Evolutionary conservation across 2,113 vertebrate species (phyloP).

Genomic region (Puffinus mauretanicus): DNA sequence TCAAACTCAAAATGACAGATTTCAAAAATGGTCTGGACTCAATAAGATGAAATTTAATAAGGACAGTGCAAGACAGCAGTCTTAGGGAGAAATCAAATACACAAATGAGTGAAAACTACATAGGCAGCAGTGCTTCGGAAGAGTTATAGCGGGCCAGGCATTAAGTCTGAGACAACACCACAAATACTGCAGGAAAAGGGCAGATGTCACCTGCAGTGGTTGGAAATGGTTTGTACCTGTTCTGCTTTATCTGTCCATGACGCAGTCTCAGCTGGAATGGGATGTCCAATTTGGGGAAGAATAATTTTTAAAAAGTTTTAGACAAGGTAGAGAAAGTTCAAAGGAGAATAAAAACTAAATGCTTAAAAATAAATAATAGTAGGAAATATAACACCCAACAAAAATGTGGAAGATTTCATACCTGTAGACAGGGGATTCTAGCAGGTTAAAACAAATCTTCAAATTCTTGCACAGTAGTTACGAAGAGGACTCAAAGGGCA

Average conservation of each 20-base stretch:
- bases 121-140: background rate
- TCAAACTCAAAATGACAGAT: background rate
- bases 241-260: background rate
- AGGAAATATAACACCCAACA: background rate
- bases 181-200: background rate
- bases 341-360: background rate
- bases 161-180: background rate
- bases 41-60: background rate
- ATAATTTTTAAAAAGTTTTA: background rate
- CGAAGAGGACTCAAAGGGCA: background rate
- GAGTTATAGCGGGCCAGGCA: background rate
- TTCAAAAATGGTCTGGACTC: background rate
- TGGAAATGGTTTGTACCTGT: too few relatives aligned
- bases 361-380: background rate
- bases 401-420: accelerated
- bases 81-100: background rate
- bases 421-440: background rate
- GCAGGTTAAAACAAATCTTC: background rate
- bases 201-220: background rate
- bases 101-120: background rate
- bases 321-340: background rate
- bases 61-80: background rate
- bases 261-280: background rate
- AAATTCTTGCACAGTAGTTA: background rate
- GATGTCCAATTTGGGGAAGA: background rate